Evolutionary conservation across 2,113 vertebrate species (phyloP).

Genomic region (Odobenus rosmarus): DNA sequence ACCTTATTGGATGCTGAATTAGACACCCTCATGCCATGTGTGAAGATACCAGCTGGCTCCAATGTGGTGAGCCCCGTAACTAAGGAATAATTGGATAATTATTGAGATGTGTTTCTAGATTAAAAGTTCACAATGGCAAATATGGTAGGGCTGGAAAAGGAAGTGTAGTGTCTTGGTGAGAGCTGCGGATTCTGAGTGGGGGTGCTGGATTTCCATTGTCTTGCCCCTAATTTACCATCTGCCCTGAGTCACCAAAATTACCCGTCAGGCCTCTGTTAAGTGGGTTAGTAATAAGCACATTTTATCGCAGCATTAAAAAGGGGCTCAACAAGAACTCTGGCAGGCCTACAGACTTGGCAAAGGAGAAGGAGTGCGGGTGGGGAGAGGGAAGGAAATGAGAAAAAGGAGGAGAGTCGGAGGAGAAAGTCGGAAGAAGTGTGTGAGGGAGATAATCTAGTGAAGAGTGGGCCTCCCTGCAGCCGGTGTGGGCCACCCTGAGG

Average conservation of each 20-base stretch:
- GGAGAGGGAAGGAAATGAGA: conserved; percentile 29
- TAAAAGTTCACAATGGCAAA: neutral
- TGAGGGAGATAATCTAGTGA: neutral
- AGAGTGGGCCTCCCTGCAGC: neutral
- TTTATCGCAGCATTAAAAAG: neutral
- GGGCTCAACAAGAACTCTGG: neutral
- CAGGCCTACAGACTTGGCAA: neutral
- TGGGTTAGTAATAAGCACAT: conserved; percentile 17
- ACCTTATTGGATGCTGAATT: neutral
- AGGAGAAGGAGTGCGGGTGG: neutral
- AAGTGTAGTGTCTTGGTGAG: neutral
- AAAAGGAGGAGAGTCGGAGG: neutral
- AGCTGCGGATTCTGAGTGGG: conserved; percentile 2
- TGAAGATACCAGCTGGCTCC: neutral
- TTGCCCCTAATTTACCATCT: conserved; percentile 63
- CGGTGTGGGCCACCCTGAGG: neutral
- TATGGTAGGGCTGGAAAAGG: neutral
- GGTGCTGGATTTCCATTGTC: conserved; percentile 47
- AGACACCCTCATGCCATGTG: neutral
- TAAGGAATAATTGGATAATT: neutral
- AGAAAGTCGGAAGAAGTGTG: neutral
- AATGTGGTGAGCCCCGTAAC: too few relatives aligned
- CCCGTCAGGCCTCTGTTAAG: conserved; percentile 27
- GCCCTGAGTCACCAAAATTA: conserved; percentile 53
- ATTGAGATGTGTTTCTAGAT: neutral